Evolutionary conservation across 2,797 vertebrate species (phyloP), one percentile per base, ranked within the genome.

Genomic region (Chaenodraco wilsoni): DNA sequence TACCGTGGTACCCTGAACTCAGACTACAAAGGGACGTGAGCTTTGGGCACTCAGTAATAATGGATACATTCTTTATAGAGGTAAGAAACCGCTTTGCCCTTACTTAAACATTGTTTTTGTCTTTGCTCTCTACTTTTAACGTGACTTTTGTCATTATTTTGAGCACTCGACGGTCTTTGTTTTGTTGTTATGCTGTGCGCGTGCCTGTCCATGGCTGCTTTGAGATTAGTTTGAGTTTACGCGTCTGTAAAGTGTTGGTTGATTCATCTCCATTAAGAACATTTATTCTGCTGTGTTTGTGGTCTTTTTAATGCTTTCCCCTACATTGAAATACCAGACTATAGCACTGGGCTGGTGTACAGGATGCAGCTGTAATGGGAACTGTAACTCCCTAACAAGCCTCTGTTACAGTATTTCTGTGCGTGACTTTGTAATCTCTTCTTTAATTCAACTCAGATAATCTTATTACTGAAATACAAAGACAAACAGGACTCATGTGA

Each of bases 51-150:
- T 21, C 55, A 14, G 5, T 50, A 9, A 52, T 69, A 49, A 94
- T 94, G 93, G 91, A 94, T 58, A 85, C 83, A 15, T 92, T 92
- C 84, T 91, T 91, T 69, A 16, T 41, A 43, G 91, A 93, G 89
- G 93, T 93, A 44, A 79, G 83, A 54, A 46, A 3, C 17, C 1
- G 27, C 9, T 50, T 72, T 55, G 0, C 33, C 9, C 9, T 1
- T 9, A 1, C n/a, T 12, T 3, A 31, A 2, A 37, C 9, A 1
- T 2, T 3, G 8, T 45, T 14, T 46, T 3, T 46, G 2, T 11
- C 0, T 55, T 46, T 7, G 0, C 9, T 46, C 0, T 31, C 1
- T 55, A 5, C 57, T 63, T 56, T 69, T 9, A 14, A 1, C 23
- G 41, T 9, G 41, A 54, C 14, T 55, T 3, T 23, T 17, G 1